Percentiles rank a stretch among this genome's conserved stretches.
Evolutionary conservation across 1,140 invertebrate genomes (phyloP).

Genomic region (Vollenhovia emeryi): DNA sequence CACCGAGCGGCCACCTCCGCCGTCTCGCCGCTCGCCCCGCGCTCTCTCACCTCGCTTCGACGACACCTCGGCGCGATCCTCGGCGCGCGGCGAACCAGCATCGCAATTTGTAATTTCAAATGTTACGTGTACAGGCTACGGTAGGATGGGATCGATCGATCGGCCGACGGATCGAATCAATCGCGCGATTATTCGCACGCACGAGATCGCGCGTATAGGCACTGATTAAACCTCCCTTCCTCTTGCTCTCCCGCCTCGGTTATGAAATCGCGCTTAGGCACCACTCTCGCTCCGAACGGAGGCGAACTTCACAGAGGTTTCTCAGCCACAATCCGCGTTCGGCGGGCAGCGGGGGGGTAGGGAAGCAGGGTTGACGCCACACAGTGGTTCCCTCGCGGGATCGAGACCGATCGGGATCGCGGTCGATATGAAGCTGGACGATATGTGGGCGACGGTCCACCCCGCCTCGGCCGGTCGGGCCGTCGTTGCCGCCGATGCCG

Average conservation of each 20-base stretch:
- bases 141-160: neutral
- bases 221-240: constrained; percentile 78
- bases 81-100: neutral
- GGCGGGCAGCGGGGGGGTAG: no score
- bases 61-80: neutral
- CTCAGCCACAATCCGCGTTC: constrained; percentile 26
- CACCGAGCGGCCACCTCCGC: neutral
- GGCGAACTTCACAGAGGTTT: constrained; percentile 23
- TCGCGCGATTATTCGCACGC: constrained; percentile 70
- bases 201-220: constrained; percentile 72
- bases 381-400: neutral
- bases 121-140: constrained; percentile 2
- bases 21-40: neutral
- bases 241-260: constrained; percentile 60
- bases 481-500: neutral
- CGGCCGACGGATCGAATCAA: neutral
- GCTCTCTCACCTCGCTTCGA: neutral
- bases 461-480: neutral
- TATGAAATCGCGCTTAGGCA: constrained; percentile 75
- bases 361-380: neutral
- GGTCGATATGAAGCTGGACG: constrained; percentile 71
- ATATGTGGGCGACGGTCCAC: constrained; percentile 68
- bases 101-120: constrained; percentile 17
- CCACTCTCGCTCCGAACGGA: constrained; percentile 66
- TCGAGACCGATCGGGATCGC: no score